Evolutionary conservation across 1,140 invertebrate genomes (phyloP), one percentile per base, ranked within the genome.

Genomic region (Drosophila sp.): DNA sequence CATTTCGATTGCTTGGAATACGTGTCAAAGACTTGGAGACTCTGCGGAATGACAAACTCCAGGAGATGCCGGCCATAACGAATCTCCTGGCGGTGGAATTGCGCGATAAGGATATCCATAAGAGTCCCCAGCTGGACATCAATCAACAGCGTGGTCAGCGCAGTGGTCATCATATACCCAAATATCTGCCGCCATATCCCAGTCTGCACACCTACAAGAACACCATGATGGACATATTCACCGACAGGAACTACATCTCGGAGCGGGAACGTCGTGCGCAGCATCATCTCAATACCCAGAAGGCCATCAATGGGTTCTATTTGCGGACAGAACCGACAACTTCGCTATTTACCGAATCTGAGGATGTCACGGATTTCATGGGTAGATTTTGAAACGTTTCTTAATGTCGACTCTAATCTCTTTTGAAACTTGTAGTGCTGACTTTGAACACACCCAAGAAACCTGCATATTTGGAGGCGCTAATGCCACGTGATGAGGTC

Each of bases 111-210:
- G 63, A 83, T 8, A 51, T 41, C 6, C 64, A 61, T 51, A 54
- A 16, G 43, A 21, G 6, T 0, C 51, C 77, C 0, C 6, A 38
- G 5, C 13, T 67, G 7, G 27, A n/a, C 2, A 11, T 32, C 3
- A 16, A 25, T 9, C 18, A 16, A 14, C 6, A 14, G 18, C 41
- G 41, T 2, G 57, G 50, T 25, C 11, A 14, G 7, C 32, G 25
- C 14, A 34, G 25, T 2, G 38, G 25, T 0, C 21, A 32, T 0
- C 41, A 84, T 13, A 64, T 86, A 18, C 81, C 81, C 14, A 65
- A 77, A 3, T 50, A 62, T 38, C 36, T 84, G 7, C 73, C 69
- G 4, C 57, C 74, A 1, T 86, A 59, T 41, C 81, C 81, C 2
- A 56, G 57, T 7, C 2, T 64, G 2, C 81, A 84, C 41, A 78